Conservation (phyloP, 1,140 invertebrate species). For the Harlomillsia oculata region DNA sequence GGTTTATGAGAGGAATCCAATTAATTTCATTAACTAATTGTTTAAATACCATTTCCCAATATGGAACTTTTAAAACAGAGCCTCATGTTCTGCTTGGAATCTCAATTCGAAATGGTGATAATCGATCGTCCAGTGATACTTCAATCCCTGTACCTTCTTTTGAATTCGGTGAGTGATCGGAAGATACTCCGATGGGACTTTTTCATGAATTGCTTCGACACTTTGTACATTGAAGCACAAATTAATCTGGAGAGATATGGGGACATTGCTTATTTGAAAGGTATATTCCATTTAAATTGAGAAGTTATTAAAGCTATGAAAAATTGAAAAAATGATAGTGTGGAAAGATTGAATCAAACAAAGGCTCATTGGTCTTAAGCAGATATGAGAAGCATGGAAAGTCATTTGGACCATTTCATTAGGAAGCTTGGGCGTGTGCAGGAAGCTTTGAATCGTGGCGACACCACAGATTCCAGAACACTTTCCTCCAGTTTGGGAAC, state of each 20-base stretch:
- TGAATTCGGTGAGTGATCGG: conserved; percentile 82
- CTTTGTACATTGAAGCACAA: conserved; percentile 89
- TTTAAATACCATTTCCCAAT: too few species aligned
- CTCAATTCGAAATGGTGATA: conserved; percentile 88
- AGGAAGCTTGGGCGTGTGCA: conserved; percentile 80
- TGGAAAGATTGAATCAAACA: too few species aligned
- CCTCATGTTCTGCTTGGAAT: conserved; percentile 75
- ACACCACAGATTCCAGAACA: conserved; percentile 55
- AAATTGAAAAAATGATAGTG: too few species aligned
- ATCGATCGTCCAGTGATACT: conserved; percentile 93
- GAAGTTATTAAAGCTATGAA: too few species aligned
- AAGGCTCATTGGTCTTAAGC: too few species aligned
- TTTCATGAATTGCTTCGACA: conserved; percentile 94
- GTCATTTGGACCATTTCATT: conserved; percentile 76
- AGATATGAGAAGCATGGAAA: conserved; percentile 84
- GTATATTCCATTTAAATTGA: conserved; percentile 48
- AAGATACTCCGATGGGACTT: conserved; percentile 94
- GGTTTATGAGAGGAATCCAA: too few species aligned
- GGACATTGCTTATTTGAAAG: conserved; percentile 64
- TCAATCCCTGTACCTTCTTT: conserved; percentile 88
- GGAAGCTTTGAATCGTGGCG: conserved; percentile 62
- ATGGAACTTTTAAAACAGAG: conserved; percentile 55
- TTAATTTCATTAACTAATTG: too few species aligned
- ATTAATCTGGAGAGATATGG: conserved; percentile 75
- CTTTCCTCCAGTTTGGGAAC: conserved; percentile 80